Evolutionary conservation across 2,888 invertebrate genomes (phyloP).

Genomic region (Aspidapion aeneum): DNA sequence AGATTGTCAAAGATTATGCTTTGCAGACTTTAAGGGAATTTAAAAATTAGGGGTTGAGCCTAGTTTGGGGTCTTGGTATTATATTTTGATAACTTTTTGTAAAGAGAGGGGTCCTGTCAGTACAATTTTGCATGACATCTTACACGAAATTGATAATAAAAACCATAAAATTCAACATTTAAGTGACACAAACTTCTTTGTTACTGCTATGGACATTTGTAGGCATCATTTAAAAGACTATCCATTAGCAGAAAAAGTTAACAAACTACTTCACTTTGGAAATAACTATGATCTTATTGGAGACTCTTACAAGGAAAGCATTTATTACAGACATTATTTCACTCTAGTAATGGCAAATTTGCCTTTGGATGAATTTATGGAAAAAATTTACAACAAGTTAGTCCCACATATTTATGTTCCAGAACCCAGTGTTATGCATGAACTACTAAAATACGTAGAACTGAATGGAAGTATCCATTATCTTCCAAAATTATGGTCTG

Average conservation of each 20-base stretch:
- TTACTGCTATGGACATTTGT: constrained; percentile 79
- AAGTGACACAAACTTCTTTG: constrained; percentile 73
- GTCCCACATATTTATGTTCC: constrained; percentile 82
- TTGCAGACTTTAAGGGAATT: constrained; percentile 61
- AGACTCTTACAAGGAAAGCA: constrained; percentile 71
- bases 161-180: constrained; percentile 57
- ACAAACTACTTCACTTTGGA: constrained; percentile 67
- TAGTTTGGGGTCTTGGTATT: constrained; percentile 71
- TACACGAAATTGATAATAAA: constrained; percentile 61
- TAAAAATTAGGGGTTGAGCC: constrained; percentile 66
- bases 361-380: constrained; percentile 61
- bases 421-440: constrained; percentile 72
- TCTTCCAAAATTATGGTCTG: constrained; percentile 76
- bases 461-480: constrained; percentile 61
- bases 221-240: constrained; percentile 66
- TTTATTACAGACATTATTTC: constrained; percentile 76
- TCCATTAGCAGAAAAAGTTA: constrained; percentile 63
- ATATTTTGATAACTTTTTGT: constrained; percentile 65
- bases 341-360: constrained; percentile 58
- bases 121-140: constrained; percentile 63
- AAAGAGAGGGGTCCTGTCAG: constrained; percentile 64
- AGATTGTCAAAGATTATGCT: constrained; percentile 47
- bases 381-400: constrained; percentile 57
- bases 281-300: constrained; percentile 80
- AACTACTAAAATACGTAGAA: constrained; percentile 65